phyloP scores from a whole-genome alignment of 2,797 vertebrate species.

The Coilia nasus region DNA sequence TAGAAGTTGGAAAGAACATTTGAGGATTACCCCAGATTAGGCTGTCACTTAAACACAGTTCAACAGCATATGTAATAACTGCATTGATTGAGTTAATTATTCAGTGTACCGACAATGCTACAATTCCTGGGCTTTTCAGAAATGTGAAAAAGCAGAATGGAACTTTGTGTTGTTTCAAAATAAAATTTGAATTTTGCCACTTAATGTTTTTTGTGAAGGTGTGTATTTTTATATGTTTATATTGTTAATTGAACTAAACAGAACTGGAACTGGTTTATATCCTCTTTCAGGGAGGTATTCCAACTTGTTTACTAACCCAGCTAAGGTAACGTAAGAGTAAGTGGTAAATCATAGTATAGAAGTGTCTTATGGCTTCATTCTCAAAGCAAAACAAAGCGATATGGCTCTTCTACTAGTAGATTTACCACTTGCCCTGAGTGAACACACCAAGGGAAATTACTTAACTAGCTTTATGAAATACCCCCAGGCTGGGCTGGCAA shows the following conservation, averaged over 20 bases:
- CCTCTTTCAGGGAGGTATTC: background rate
- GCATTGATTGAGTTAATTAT: background rate
- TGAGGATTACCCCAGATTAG: constrained; percentile 6
- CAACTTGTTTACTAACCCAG: no score
- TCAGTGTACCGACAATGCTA: background rate
- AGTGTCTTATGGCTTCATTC: no score
- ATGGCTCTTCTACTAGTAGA: no score
- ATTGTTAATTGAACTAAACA: background rate
- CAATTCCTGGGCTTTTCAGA: background rate
- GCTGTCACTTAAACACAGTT: background rate
- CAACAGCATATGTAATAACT: background rate
- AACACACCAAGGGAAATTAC: no score
- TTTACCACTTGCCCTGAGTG: no score
- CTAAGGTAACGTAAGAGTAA: no score
- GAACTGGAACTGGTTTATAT: background rate
- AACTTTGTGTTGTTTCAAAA: constrained; percentile 12
- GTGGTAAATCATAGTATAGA: no score
- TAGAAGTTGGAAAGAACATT: background rate
- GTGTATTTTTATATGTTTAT: background rate
- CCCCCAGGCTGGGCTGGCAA: no score
- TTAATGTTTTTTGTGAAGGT: background rate
- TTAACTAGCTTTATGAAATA: no score
- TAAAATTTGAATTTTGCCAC: constrained; percentile 2
- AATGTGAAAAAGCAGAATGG: background rate
- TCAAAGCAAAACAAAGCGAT: no score